Evolutionary conservation across 2,888 invertebrate species (phyloP), one percentile per base, ranked within the genome.

Genomic region (Melanophora roralis): DNA sequence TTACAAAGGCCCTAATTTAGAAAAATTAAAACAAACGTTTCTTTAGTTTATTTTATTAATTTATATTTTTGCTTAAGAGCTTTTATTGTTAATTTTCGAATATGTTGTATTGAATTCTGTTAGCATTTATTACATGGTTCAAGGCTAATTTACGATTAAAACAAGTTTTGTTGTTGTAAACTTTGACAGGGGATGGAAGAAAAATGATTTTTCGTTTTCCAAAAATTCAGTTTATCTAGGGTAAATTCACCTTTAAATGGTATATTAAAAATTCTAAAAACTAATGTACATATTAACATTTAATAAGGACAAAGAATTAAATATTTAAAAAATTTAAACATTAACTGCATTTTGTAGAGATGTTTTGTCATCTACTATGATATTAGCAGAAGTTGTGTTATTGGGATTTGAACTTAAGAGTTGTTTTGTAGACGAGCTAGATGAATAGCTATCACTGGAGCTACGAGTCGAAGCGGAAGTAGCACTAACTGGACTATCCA

Each of bases 381-480:
- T 89, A 78, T 89, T 89, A 19, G 87, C 87, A 32, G 84, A 86
- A 43, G 85, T 83, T 62, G 85, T 84, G 59, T 87, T 86, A 76
- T 88, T 85, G 40, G 88, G 85, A 82, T 90, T 91, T 16, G 92
- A 90, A 72, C 92, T 92, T 82, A 95, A 91, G 82, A 95, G 90
- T 87, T 95, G 94, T 27, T 94, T 92, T 3, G 95, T 94, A 51
- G 95, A 95, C n/a, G 94, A 94, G 71, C 94, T 93, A 7, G 95
- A 95, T 84, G 95, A 94, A 90, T 95, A 95, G 85, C 95, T 95
- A 87, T 95, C 95, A 72, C 94, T 95, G 76, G 95, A 95, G 81
- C 95, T 95, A 57, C 95, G 93, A 14, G 90, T 89, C 12, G 90
- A 89, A 4, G 90, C 86, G 43, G 90, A 89, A 73, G 89, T 90